A percentile compares a stretch with the other conserved stretches of the same genome.
Evolutionary conservation across 2,113 vertebrate genomes (phyloP).

Genomic region (Ceratotherium simum): DNA sequence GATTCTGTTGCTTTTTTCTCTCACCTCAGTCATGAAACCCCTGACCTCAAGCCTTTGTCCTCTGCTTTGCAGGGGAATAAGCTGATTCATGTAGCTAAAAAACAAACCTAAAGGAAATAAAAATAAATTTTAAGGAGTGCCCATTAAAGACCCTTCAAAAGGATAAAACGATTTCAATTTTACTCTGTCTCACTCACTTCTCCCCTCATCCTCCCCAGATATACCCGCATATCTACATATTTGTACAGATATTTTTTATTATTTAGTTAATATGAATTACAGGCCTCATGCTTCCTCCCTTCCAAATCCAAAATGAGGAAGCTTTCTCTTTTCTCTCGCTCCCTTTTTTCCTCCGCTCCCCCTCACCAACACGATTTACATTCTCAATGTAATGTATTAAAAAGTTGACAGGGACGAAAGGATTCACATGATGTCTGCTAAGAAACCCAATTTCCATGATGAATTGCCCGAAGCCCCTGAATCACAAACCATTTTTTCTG

Average conservation of each 20-base stretch:
- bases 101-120: conserved; percentile 75
- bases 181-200: conserved; percentile 80
- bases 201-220: conserved; percentile 67
- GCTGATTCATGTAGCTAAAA: conserved; percentile 74
- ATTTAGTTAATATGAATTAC: conserved; percentile 91
- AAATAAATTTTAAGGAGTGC: conserved; percentile 81
- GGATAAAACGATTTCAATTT: conserved; percentile 86
- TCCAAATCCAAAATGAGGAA: conserved; percentile 90
- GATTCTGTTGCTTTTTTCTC: conserved; percentile 37
- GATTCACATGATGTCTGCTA: conserved; percentile 99
- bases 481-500: conserved; percentile 99
- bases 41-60: conserved; percentile 65
- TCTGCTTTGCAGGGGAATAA: conserved; percentile 28
- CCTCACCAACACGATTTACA: conserved; percentile 98
- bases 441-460: conserved; percentile 99
- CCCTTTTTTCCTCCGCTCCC: conserved; percentile 81
- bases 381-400: conserved; percentile 99
- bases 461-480: conserved; percentile 99
- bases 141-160: conserved; percentile 83
- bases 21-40: conserved; percentile 64
- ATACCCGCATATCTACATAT: conserved; percentile 82
- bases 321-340: conserved; percentile 88
- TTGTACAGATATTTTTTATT: conserved; percentile 84
- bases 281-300: conserved; percentile 87
- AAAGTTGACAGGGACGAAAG: conserved; percentile 99